Evolutionary conservation across 2,888 invertebrate genomes (phyloP), one percentile per base, ranked within the genome.

Genomic region (Allophyes oxyacanthae): DNA sequence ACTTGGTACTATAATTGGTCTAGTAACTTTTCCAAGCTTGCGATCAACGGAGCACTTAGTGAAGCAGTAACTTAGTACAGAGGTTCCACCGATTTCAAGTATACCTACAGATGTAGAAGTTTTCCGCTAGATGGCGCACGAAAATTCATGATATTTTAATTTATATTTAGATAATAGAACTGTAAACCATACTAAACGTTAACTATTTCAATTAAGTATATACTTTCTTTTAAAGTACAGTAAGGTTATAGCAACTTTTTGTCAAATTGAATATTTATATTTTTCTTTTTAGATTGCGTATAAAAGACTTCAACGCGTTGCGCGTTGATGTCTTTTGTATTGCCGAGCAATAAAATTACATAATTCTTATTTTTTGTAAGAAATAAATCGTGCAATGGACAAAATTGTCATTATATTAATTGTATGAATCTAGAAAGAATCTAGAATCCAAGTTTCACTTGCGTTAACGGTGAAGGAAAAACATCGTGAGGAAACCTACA

Each of bases 311-410:
- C 25, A 69, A 68, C 55, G 57, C 49, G 32, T 15, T 14, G 51
- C 74, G 76, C 84, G 84, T 86, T 84, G 71, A 84, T 74, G 79
- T 85, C 83, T 84, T 82, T 78, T 75, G 44, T 44, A 62, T 33
- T 1, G 26, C 10, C 0, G 9, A 10, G 34, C 37, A 32, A 14
- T 7, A 9, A 26, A 33, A 30, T 15, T n/a, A n/a, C n/a, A n/a
- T n/a, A 3, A 14, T 11, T 25, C 25, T 36, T 14, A 11, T 26
- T 8, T 10, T 13, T 26, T 28, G 26, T 9, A 41, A 25, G 20
- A 20, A 20, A 20, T 20, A n/a, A n/a, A n/a, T n/a, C n/a, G n/a
- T n/a, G n/a, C n/a, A n/a, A n/a, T n/a, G n/a, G n/a, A n/a, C n/a
- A n/a, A n/a, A n/a, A n/a, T n/a, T n/a, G n/a, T n/a, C n/a, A n/a